Percentiles rank a stretch among this genome's conserved stretches.
Evolutionary conservation across 2,888 invertebrate genomes (phyloP).

Genomic region (Xestoiulus laeticollis): DNA sequence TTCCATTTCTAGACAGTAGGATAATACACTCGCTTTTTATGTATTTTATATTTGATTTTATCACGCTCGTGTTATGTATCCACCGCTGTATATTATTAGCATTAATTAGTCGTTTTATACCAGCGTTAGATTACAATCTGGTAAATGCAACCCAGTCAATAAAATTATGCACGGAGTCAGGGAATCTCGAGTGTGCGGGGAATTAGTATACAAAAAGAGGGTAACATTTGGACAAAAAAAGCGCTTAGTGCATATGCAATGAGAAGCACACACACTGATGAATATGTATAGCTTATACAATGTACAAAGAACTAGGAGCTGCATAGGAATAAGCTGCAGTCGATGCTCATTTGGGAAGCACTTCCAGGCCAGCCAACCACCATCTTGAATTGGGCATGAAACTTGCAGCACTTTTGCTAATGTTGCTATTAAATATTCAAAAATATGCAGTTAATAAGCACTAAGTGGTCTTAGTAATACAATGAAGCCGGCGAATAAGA

Average conservation of each 20-base stretch:
- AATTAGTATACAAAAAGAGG: neutral
- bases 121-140: neutral
- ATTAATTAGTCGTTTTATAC: constrained; percentile 31
- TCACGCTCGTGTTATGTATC: neutral
- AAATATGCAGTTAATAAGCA: too few relatives aligned
- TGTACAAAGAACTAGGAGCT: neutral
- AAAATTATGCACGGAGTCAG: constrained; percentile 20
- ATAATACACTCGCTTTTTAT: neutral
- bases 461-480: too few relatives aligned
- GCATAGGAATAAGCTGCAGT: too few relatives aligned
- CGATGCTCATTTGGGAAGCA: neutral
- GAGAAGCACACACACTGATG: neutral
- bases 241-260: neutral
- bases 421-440: too few relatives aligned
- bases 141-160: neutral
- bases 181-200: constrained; percentile 1
- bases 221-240: neutral
- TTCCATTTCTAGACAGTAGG: neutral
- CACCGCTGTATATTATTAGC: constrained; percentile 18
- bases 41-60: constrained; percentile 36
- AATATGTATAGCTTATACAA: neutral
- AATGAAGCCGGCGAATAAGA: too few relatives aligned
- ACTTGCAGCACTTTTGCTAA: neutral
- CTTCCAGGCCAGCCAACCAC: neutral
- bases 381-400: constrained; percentile 21